Conservation (phyloP, 1,140 invertebrate species). For the Diorhabda elongata region DNA sequence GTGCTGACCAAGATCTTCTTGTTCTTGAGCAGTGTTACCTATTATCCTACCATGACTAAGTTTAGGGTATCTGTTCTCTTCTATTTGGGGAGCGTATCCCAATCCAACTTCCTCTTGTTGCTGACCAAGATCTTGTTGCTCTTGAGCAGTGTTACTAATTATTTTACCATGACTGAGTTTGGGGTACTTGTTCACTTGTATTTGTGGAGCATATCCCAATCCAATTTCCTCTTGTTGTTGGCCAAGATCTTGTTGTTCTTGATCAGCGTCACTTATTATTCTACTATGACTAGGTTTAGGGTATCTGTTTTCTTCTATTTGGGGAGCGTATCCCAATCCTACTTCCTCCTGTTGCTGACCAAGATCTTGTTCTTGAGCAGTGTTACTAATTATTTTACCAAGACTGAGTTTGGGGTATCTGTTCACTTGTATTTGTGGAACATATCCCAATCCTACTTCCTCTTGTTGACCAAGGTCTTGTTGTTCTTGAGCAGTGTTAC, state of each 20-base stretch:
- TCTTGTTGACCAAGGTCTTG: slow-evolving; percentile 1
- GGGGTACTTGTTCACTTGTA: too few relatives aligned
- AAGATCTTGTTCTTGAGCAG: too few relatives aligned
- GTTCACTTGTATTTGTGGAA: too few relatives aligned
- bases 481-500: slow-evolving; percentile 3
- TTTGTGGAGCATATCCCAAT: not conserved
- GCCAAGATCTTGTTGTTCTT: not conserved
- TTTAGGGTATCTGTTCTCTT: not conserved
- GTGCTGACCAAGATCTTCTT: not conserved
- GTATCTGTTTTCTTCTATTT: too few relatives aligned
- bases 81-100: not conserved
- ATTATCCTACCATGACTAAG: not conserved
- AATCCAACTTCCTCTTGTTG: not conserved
- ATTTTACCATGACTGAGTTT: too few relatives aligned
- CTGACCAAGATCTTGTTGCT: slow-evolving; percentile 4
- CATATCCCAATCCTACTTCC: not conserved
- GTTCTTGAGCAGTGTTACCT: slow-evolving; percentile 10
- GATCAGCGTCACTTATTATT: not conserved
- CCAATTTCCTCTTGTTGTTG: not conserved
- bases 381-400: too few relatives aligned
- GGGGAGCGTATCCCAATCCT: too few relatives aligned
- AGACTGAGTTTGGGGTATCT: too few relatives aligned
- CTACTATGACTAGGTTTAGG: not conserved
- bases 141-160: not conserved
- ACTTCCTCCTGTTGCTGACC: not conserved